These are phyloP conservation scores for Monochamus alternatus DNA, from an alignment of 2,888 invertebrate genomes.

Conservation along the genomic window DNA sequence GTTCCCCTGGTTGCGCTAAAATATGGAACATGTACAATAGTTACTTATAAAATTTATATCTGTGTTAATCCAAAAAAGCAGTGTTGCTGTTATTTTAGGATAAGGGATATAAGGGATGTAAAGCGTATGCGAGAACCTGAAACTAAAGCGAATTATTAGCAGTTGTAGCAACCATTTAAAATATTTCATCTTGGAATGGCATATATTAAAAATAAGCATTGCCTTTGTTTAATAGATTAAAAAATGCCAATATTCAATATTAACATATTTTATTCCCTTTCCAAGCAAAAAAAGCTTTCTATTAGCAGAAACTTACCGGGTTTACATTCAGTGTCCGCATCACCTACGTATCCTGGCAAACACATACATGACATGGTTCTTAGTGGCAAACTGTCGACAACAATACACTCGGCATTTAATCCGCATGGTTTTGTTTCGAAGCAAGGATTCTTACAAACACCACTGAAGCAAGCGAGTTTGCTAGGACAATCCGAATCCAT, in stretches of 20 bases:
- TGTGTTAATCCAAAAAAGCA: constrained; percentile 27
- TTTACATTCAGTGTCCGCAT: constrained; percentile 88
- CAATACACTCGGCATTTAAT: constrained; percentile 85
- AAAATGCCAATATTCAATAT: too few species aligned
- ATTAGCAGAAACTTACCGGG: constrained; percentile 75
- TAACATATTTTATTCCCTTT: too few species aligned
- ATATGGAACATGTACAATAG: constrained; percentile 42
- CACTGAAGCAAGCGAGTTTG: constrained; percentile 86
- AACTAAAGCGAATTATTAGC: constrained; percentile 29
- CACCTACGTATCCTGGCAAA: constrained; percentile 86
- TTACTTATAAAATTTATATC: constrained; percentile 30
- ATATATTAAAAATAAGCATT: constrained; percentile 23
- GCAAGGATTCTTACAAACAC: constrained; percentile 87
- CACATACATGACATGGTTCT: constrained; percentile 92
- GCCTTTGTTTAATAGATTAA: too few species aligned
- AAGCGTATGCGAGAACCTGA: constrained; percentile 34
- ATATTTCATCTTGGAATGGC: not conserved
- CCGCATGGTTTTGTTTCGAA: constrained; percentile 85
- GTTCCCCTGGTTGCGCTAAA: constrained; percentile 69
- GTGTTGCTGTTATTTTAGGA: constrained; percentile 58
- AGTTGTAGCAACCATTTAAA: not conserved
- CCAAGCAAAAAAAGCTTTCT: too few species aligned
- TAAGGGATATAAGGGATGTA: constrained; percentile 8
- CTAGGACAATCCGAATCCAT: constrained; percentile 90
- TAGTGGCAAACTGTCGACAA: constrained; percentile 89